phyloP scores from a whole-genome alignment of 2,113 vertebrate species.

The Lanius collurio region DNA sequence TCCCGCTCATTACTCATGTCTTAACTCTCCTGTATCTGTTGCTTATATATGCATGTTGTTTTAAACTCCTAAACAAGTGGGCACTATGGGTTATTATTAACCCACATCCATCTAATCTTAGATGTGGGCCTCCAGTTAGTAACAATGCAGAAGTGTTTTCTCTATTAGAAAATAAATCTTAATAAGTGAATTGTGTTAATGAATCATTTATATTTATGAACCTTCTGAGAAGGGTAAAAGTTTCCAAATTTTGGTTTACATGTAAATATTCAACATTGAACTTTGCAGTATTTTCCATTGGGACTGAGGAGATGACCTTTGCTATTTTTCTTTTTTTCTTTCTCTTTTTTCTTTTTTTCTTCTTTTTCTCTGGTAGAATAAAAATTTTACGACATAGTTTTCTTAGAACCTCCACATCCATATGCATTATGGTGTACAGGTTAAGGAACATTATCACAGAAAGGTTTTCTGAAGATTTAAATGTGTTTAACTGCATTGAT shows the following conservation, averaged over 20 bases:
- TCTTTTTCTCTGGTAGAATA: accelerated
- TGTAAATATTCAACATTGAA: neutral
- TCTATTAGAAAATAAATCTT: neutral
- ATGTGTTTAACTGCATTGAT: neutral
- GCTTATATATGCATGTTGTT: neutral
- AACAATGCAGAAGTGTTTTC: neutral
- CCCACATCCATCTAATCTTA: neutral
- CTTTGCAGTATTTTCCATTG: neutral
- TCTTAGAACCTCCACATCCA: neutral
- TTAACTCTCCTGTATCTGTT: neutral
- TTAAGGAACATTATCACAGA: neutral
- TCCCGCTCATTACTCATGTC: neutral
- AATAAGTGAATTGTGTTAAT: neutral
- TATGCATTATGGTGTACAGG: neutral
- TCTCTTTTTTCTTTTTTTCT: no score
- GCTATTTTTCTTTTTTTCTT: accelerated
- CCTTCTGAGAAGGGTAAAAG: neutral
- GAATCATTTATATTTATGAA: neutral
- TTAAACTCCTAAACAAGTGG: neutral
- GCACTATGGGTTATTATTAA: neutral
- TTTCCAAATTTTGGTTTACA: neutral
- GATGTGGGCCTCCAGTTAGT: neutral
- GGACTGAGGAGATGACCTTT: neutral
- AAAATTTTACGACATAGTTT: neutral
- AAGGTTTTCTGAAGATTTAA: neutral